Evolutionary conservation across 2,888 invertebrate species (phyloP).

Genomic region (Molorchus minor): DNA sequence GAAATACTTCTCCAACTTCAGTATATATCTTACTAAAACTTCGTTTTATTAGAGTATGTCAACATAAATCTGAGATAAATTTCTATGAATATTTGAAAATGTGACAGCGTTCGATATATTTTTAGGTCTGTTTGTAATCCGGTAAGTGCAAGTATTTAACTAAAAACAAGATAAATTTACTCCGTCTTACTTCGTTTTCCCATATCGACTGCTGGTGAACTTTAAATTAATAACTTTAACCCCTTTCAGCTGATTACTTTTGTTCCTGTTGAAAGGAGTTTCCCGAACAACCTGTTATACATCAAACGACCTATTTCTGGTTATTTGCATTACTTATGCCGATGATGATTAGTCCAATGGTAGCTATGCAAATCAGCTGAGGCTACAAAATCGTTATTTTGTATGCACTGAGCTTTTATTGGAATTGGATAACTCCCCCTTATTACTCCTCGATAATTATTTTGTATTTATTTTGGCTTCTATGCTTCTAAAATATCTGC

Average conservation of each 20-base stretch:
- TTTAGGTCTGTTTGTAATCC: background rate
- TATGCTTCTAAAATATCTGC: too few relatives aligned
- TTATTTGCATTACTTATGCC: too few relatives aligned
- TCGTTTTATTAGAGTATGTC: background rate
- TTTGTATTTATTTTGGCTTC: too few relatives aligned
- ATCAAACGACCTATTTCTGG: too few relatives aligned
- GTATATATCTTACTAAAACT: background rate
- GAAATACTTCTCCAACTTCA: background rate
- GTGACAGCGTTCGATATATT: background rate
- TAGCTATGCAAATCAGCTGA: too few relatives aligned
- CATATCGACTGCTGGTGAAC: background rate
- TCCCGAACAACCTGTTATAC: background rate
- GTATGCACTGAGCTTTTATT: too few relatives aligned
- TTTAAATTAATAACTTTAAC: slow-evolving; percentile 12
- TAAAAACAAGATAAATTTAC: background rate
- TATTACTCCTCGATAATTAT: too few relatives aligned
- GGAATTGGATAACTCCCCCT: too few relatives aligned
- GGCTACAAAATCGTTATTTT: too few relatives aligned
- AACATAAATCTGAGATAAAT: background rate
- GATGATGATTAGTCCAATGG: too few relatives aligned
- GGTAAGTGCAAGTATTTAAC: background rate
- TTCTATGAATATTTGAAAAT: background rate
- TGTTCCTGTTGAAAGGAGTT: background rate
- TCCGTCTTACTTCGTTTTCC: background rate
- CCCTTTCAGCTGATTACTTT: slow-evolving; percentile 15